Percentiles rank a stretch among this genome's conserved stretches.
Conservation (phyloP, 2,113 vertebrate species). For the Collichthys lucidus region DNA sequence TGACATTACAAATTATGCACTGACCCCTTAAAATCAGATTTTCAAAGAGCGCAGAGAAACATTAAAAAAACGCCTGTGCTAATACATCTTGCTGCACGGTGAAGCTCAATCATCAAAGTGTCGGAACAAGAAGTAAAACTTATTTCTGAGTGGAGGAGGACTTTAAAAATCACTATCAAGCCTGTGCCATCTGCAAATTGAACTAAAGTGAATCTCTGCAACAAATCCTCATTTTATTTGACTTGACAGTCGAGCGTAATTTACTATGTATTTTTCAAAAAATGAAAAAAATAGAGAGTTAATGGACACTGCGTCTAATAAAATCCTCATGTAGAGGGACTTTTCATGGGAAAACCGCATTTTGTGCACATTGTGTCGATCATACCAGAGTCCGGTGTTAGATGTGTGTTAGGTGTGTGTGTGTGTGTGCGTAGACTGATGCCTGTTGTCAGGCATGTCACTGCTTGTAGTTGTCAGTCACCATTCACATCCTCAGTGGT, state of each 20-base stretch:
- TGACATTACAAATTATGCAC: too few species aligned
- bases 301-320: neutral
- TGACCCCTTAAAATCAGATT: too few species aligned
- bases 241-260: neutral
- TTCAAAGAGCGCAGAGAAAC: too few species aligned
- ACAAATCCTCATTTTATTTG: neutral
- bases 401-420: neutral
- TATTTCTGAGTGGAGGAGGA: too few species aligned
- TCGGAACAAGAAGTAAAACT: too few species aligned
- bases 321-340: neutral
- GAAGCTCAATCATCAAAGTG: too few species aligned
- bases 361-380: neutral
- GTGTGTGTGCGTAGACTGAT: slow-evolving; percentile 20
- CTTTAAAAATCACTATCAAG: neutral
- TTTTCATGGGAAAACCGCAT: neutral
- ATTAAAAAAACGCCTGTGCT: too few species aligned
- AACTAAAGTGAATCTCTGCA: neutral
- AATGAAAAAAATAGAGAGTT: neutral
- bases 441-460: slow-evolving; percentile 32
- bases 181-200: neutral
- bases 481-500: neutral
- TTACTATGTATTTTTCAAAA: neutral
- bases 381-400: neutral
- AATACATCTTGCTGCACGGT: too few species aligned
- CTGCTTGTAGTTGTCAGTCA: slow-evolving; percentile 31